Base-by-base conservation (phyloP, 2,888 invertebrate species). In the Diarsia rubi region DNA sequence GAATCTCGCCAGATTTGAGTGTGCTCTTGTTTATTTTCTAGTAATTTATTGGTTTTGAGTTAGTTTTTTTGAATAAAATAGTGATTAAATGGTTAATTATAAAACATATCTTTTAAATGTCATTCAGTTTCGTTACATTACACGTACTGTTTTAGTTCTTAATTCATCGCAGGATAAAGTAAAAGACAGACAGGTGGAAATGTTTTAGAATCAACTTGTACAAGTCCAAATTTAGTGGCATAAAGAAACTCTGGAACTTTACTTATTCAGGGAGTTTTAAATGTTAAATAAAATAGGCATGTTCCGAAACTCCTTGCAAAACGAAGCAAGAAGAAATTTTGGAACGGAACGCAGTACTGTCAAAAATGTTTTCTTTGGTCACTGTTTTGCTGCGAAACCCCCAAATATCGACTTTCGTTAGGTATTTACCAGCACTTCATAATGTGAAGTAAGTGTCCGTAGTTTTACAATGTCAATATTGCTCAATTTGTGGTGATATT, bases 371-470 rank as follows among this genome's bases (percentile, higher is more conserved):
- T 90, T 95, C 94, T 89, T 81, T 96, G 49, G 82, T 96, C 69
- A 96, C 94, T 95, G 96, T 97, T 89, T 96, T 97, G 93, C 91
- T 97, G 89, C 96, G 97, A 92, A 97, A 97, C 96, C 95, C 97
- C 37, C 84, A 95, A 88, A 92, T 92, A 62, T 94, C 93, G 79
- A 91, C 92, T 63, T 90, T 97, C 49, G 88, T 97, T 79, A 96
- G 95, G 85, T 96, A 95, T 93, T 90, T 95, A 84, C 96, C 96
- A 67, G 95, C 96, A 31, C 90, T 96, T 86, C 94, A 95, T 86
- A 95, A 95, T 94, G 94, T 94, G 82, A 97, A 96, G 97, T 97
- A 92, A 96, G 97, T 95, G 86, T 73, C 74, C 27, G 11, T 80
- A 73, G 45, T 65, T 71, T 67, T 65, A 73, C 73, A 85, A 79